Conservation (phyloP, 2,113 vertebrate genomes). For the Neolamprologus tretocephalus region DNA sequence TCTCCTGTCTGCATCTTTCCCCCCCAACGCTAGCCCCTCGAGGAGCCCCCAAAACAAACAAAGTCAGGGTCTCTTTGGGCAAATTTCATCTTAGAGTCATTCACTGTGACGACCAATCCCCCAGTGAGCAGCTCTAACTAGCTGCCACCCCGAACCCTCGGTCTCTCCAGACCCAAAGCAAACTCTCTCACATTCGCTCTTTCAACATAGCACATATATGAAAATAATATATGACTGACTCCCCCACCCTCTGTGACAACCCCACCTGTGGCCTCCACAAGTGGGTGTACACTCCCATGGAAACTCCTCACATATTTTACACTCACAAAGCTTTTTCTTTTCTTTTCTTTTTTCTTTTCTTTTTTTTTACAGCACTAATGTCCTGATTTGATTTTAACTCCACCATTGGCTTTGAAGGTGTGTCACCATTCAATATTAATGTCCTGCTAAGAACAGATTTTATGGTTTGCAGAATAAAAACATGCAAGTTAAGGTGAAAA, state of each 20-base stretch:
- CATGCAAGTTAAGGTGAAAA: neutral
- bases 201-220: neutral
- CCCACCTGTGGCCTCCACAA: conserved; percentile 39
- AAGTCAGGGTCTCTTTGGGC: conserved; percentile 15
- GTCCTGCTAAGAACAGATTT: neutral
- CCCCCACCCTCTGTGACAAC: neutral
- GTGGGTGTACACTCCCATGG: conserved; percentile 12
- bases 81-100: conserved; percentile 30
- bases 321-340: neutral
- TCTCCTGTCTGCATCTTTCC: neutral
- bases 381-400: neutral
- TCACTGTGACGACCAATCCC: conserved; percentile 12
- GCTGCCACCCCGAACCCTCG: neutral
- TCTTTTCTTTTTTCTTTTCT: neutral
- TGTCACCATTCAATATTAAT: neutral
- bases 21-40: neutral
- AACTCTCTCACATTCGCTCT: neutral
- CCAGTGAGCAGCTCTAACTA: neutral
- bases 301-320: neutral
- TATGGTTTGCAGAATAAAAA: neutral
- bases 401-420: neutral
- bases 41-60: conserved; percentile 24
- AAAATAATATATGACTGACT: neutral
- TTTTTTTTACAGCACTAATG: too few relatives aligned
- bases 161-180: neutral